Evolutionary conservation across 2,797 vertebrate species (phyloP).

Genomic region (Spinibarbus caldwelli): DNA sequence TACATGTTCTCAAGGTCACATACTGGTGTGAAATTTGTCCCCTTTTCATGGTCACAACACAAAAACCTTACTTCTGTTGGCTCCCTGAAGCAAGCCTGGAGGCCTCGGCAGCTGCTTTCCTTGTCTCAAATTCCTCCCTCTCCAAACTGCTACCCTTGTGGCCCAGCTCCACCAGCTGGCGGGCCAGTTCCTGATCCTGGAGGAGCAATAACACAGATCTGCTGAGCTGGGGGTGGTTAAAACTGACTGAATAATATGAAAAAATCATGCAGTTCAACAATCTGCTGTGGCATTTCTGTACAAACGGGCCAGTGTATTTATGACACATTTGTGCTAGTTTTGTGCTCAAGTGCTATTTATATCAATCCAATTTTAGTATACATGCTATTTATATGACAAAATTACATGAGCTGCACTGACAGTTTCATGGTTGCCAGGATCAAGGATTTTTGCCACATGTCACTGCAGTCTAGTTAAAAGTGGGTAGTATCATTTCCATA

Average conservation of each 20-base stretch:
- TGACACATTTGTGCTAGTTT: slow-evolving; percentile 39
- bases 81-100: slow-evolving; percentile 73
- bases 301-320: slow-evolving; percentile 18
- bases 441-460: slow-evolving; percentile 72
- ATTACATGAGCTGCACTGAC: slow-evolving; percentile 65
- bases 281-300: background rate
- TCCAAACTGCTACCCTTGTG: slow-evolving; percentile 80
- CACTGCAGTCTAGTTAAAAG: slow-evolving; percentile 59
- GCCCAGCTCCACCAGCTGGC: slow-evolving; percentile 84
- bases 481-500: slow-evolving; percentile 65
- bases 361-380: slow-evolving; percentile 29
- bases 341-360: slow-evolving; percentile 28
- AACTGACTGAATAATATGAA: slow-evolving; percentile 30
- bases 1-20: slow-evolving; percentile 48
- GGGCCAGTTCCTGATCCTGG: slow-evolving; percentile 82
- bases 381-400: slow-evolving; percentile 54
- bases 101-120: slow-evolving; percentile 79
- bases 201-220: slow-evolving; percentile 57
- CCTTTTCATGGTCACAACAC: slow-evolving; percentile 38
- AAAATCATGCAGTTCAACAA: slow-evolving; percentile 20
- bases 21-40: slow-evolving; percentile 45
- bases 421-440: slow-evolving; percentile 69
- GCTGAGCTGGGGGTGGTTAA: slow-evolving; percentile 46
- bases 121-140: slow-evolving; percentile 83
- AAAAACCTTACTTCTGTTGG: slow-evolving; percentile 78